A percentile compares a stretch with the other conserved stretches of the same genome.
phyloP scores from a whole-genome alignment of 2,888 invertebrate species.

The Drosophila meridionalis region DNA sequence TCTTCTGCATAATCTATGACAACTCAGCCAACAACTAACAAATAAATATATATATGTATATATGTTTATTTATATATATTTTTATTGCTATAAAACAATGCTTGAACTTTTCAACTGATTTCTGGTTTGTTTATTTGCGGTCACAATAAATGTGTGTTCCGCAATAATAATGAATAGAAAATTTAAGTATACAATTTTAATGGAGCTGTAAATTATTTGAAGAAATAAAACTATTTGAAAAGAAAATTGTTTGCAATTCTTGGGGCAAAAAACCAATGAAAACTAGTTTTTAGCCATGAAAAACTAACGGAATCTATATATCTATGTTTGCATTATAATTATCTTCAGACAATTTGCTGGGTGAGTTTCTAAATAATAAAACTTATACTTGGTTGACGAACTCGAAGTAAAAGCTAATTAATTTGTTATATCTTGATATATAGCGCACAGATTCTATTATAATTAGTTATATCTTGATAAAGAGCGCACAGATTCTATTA shows the following conservation, averaged over 20 bases:
- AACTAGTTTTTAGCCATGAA: too few species aligned
- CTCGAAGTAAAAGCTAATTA: background rate
- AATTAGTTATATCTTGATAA: too few species aligned
- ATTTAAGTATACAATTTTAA: background rate
- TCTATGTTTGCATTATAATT: too few species aligned
- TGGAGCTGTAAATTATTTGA: background rate
- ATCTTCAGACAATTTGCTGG: too few species aligned
- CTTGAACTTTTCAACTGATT: slow-evolving; percentile 53
- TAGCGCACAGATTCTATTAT: too few species aligned
- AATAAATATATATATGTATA: background rate
- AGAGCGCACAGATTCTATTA: too few species aligned
- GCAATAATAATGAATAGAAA: background rate
- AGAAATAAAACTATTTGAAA: background rate
- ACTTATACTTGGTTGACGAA: background rate
- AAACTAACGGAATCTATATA: too few species aligned
- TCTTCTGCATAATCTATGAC: slow-evolving; percentile 53
- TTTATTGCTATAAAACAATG: slow-evolving; percentile 50
- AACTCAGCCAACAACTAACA: slow-evolving; percentile 45
- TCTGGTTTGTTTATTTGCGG: slow-evolving; percentile 46
- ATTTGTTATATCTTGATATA: too few species aligned
- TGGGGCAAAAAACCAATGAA: too few species aligned
- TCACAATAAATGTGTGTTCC: background rate
- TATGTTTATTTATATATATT: slow-evolving; percentile 31
- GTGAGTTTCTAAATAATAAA: background rate
- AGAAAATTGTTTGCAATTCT: too few species aligned